Evolutionary conservation across 30 jellyfish, hydroid and myxozoan genomes (phyloP).

Genomic region (Hydra vulgaris): DNA sequence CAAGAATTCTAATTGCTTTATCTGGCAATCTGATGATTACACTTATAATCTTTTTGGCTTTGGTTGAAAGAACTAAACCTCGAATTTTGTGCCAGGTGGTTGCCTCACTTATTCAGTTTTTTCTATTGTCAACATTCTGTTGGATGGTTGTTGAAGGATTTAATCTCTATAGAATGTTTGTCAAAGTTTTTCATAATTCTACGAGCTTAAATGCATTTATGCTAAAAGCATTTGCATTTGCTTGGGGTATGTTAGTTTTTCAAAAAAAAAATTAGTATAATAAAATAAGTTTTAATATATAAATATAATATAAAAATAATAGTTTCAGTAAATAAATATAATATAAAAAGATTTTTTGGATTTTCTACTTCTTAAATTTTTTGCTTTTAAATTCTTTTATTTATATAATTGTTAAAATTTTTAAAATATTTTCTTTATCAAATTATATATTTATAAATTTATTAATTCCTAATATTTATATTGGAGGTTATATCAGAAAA

Average conservation of each 20-base stretch:
- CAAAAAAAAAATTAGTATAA: too few species aligned
- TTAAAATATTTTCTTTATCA: too few species aligned
- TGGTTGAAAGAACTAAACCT: conserved; percentile 51
- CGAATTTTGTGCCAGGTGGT: conserved; percentile 44
- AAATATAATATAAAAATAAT: too few species aligned
- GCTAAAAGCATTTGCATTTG: conserved; percentile 18
- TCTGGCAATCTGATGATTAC: conserved; percentile 43
- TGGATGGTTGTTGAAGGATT: conserved; percentile 91
- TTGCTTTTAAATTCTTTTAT: too few species aligned
- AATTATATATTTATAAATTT: too few species aligned
- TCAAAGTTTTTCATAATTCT: conserved; percentile 18
- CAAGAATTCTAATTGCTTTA: conserved; percentile 54
- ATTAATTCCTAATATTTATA: too few species aligned
- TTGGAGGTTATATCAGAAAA: too few species aligned
- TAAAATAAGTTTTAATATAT: too few species aligned
- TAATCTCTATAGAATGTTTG: conserved; percentile 67
- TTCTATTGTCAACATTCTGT: conserved; percentile 50
- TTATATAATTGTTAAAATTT: too few species aligned
- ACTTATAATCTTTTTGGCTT: conserved; percentile 44
- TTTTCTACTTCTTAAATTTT: too few species aligned
- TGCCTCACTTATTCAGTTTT: conserved; percentile 59
- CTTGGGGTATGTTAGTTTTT: conserved; percentile 81
- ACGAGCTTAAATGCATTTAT: not conserved
- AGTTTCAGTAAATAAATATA: too few species aligned
- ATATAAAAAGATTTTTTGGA: too few species aligned